phyloP scores from a whole-genome alignment of 35 echinoderm and acorn worm genomes.

The Acanthaster planci region DNA sequence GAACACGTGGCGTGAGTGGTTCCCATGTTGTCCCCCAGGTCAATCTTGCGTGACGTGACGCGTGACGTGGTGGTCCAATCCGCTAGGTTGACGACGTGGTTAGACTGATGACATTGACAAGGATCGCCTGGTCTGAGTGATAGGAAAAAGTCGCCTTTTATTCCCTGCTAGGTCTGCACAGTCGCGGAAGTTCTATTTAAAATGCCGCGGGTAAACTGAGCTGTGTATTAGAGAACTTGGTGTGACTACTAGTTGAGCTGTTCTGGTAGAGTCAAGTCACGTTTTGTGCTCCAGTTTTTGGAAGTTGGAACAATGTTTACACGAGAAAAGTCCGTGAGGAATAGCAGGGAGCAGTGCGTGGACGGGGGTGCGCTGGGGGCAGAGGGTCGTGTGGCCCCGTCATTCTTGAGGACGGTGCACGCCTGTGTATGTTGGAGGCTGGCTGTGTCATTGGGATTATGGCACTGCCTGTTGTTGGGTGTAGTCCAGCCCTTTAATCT shows the following conservation, averaged over 20 bases:
- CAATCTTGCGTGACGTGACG: too few relatives aligned
- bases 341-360: neutral
- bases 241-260: neutral
- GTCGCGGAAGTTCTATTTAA: constrained; percentile 15
- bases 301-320: neutral
- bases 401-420: neutral
- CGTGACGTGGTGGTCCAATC: too few relatives aligned
- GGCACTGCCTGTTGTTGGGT: neutral
- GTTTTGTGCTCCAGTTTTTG: too few relatives aligned
- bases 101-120: too few relatives aligned
- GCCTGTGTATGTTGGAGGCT: neutral
- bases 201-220: neutral
- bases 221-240: neutral
- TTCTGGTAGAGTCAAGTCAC: neutral
- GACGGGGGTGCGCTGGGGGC: neutral
- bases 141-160: too few relatives aligned
- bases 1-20: too few relatives aligned
- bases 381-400: constrained; percentile 3
- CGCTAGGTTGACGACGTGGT: too few relatives aligned
- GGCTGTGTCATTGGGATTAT: neutral
- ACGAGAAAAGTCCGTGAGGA: neutral
- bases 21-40: too few relatives aligned
- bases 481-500: constrained; percentile 41
- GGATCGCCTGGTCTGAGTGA: too few relatives aligned
- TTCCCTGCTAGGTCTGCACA: too few relatives aligned